Evolutionary conservation across 2,888 invertebrate species (phyloP).

Genomic region (Suillia variegata): DNA sequence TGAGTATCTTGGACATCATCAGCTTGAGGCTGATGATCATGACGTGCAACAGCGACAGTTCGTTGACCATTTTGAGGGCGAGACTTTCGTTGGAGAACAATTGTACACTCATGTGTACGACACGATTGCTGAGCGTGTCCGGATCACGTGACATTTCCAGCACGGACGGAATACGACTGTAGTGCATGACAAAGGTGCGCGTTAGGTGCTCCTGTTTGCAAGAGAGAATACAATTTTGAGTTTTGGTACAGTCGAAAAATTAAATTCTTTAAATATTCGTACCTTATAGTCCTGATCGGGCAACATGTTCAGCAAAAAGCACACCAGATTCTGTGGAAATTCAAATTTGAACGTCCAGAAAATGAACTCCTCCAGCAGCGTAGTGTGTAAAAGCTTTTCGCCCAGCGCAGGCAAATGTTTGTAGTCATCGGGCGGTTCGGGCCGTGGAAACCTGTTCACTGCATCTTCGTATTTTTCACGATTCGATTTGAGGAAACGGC

Average conservation of each 20-base stretch:
- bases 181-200: constrained; percentile 93
- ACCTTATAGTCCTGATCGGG: constrained; percentile 95
- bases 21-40: constrained; percentile 89
- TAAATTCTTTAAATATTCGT: too few relatives aligned
- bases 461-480: constrained; percentile 80
- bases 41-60: constrained; percentile 86
- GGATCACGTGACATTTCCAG: constrained; percentile 84
- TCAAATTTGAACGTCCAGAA: constrained; percentile 98
- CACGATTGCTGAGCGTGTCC: constrained; percentile 91
- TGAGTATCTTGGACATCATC: constrained; percentile 92
- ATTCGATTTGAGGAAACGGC: constrained; percentile 74
- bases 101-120: constrained; percentile 97
- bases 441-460: constrained; percentile 77
- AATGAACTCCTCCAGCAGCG: constrained; percentile 91
- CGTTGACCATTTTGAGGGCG: constrained; percentile 88
- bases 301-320: constrained; percentile 90
- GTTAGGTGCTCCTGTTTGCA: constrained; percentile 92
- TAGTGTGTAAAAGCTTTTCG: constrained; percentile 78
- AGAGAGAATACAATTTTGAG: constrained; percentile 19
- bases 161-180: constrained; percentile 91
- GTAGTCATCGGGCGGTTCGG: constrained; percentile 76
- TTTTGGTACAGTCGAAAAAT: neutral
- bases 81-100: constrained; percentile 93
- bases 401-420: constrained; percentile 81
- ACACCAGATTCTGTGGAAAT: constrained; percentile 96